Conservation (phyloP, 2,113 vertebrate species). For the Tragelaphus buxtoni region DNA sequence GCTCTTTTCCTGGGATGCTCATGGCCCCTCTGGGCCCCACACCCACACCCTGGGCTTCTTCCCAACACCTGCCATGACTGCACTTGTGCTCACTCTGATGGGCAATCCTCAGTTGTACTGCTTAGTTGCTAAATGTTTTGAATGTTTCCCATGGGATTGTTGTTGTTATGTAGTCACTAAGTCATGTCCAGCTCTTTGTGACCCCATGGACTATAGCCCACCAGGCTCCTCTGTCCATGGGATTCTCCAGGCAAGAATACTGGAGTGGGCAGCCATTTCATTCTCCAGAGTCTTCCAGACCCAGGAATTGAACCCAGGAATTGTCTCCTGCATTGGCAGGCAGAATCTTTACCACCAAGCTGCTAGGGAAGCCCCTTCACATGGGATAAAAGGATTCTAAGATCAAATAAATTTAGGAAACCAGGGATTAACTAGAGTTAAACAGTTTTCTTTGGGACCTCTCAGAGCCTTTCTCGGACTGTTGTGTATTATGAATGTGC, state of each 20-base stretch:
- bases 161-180: neutral
- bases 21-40: neutral
- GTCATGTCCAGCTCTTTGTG: neutral
- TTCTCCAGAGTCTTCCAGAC: neutral
- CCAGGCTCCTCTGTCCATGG: neutral
- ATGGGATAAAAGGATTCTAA: neutral
- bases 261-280: neutral
- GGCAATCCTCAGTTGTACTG: accelerated
- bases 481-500: neutral
- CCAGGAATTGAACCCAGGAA: neutral
- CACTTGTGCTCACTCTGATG: accelerated
- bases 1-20: accelerated
- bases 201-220: neutral
- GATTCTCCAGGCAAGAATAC: neutral
- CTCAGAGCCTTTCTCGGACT: neutral
- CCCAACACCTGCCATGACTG: accelerated
- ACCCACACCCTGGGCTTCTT: accelerated
- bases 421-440: neutral
- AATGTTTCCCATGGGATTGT: neutral
- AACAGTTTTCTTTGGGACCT: neutral
- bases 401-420: neutral
- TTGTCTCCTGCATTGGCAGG: neutral
- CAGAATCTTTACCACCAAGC: neutral
- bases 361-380: neutral
- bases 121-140: neutral